These are phyloP conservation scores for Pseudorectes ferrugineus DNA, from an alignment of 2,113 vertebrate genomes.

Conservation along the genomic window DNA sequence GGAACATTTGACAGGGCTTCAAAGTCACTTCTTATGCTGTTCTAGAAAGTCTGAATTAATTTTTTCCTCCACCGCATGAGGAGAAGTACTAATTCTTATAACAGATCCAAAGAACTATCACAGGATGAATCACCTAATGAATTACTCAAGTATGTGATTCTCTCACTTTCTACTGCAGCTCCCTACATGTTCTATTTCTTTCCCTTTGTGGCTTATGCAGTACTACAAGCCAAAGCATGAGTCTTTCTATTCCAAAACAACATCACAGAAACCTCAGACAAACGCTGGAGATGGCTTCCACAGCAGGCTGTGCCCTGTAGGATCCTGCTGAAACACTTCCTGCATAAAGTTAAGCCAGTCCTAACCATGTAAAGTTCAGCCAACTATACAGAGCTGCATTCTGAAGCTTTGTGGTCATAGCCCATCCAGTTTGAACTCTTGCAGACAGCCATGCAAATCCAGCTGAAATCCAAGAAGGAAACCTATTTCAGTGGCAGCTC, in stretches of 20 bases:
- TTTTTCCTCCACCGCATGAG: not conserved
- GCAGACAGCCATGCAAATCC: not conserved
- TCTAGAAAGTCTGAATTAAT: slow-evolving; percentile 5
- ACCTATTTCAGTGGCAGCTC: not conserved
- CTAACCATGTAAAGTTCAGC: not conserved
- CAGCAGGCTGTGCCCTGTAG: not conserved
- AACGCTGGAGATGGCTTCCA: not conserved
- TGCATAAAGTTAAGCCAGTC: not conserved
- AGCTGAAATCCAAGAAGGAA: not conserved
- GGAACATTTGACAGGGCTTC: not conserved
- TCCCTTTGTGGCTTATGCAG: not conserved
- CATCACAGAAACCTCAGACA: not conserved
- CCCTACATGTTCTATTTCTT: not conserved
- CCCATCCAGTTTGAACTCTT: not conserved
- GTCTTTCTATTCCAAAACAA: not conserved
- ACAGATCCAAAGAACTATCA: not conserved
- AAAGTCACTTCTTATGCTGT: not conserved
- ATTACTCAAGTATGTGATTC: slow-evolving; percentile 25
- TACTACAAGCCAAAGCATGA: not conserved
- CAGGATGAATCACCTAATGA: slow-evolving; percentile 25
- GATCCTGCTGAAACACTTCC: not conserved
- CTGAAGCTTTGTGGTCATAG: not conserved
- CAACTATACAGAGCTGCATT: not conserved
- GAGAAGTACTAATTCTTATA: not conserved
- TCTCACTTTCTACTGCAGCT: not conserved